Percentiles rank a stretch among this genome's conserved stretches.
Evolutionary conservation across 2,888 invertebrate genomes (phyloP).

Genomic region (Drosophila kokeensis): DNA sequence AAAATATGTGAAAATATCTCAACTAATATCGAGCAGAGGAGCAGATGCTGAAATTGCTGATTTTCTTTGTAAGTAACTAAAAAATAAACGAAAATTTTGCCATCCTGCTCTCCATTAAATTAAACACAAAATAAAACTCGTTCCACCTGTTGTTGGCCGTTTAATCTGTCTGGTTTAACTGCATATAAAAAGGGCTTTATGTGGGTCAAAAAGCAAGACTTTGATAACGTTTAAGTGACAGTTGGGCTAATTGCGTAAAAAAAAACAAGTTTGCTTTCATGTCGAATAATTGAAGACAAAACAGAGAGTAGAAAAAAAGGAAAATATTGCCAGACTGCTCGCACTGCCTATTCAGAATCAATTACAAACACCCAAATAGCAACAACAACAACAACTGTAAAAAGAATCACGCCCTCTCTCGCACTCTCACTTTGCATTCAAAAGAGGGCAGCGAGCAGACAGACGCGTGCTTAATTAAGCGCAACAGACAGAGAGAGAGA

Average conservation of each 20-base stretch:
- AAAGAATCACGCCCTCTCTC: slow-evolving; percentile 17
- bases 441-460: slow-evolving; percentile 44
- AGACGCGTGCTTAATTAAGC: slow-evolving; percentile 73
- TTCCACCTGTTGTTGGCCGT: slow-evolving; percentile 56
- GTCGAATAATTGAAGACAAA: slow-evolving; percentile 64
- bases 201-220: slow-evolving; percentile 44
- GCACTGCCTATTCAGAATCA: slow-evolving; percentile 48
- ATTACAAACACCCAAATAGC: slow-evolving; percentile 46
- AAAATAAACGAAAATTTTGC: slow-evolving; percentile 15
- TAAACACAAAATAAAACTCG: slow-evolving; percentile 36
- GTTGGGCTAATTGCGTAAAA: slow-evolving; percentile 36
- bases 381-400: slow-evolving; percentile 20
- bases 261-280: slow-evolving; percentile 44
- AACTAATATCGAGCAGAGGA: neutral
- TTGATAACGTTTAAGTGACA: slow-evolving; percentile 33
- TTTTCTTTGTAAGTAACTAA: slow-evolving; percentile 18
- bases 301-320: slow-evolving; percentile 33
- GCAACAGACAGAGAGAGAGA: slow-evolving; percentile 45
- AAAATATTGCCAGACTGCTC: slow-evolving; percentile 26
- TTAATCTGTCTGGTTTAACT: slow-evolving; percentile 19
- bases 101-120: slow-evolving; percentile 6
- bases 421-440: slow-evolving; percentile 26
- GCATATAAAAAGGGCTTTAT: slow-evolving; percentile 43
- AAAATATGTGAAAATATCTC: slow-evolving; percentile 9
- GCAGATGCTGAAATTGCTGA: slow-evolving; percentile 5